phyloP scores from a whole-genome alignment of 2,113 vertebrate species.

The Silurus meridionalis region DNA sequence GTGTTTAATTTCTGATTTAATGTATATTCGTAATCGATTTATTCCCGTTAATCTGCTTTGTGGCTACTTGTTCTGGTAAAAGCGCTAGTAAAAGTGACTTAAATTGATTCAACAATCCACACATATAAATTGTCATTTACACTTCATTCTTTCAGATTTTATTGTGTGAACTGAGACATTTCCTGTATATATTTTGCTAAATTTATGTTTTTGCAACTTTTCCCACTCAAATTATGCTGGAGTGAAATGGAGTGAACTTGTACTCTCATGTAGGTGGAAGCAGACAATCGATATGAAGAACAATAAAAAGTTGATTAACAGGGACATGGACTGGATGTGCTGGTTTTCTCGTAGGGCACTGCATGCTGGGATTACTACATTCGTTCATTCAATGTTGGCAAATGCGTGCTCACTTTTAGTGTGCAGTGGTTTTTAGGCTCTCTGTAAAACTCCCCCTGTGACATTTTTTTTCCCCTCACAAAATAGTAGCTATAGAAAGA shows the following conservation, averaged over 20 bases:
- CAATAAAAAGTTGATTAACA: neutral
- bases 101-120: neutral
- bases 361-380: neutral
- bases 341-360: neutral
- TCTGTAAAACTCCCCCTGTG: neutral
- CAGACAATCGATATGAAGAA: neutral
- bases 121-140: neutral
- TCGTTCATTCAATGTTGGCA: no score
- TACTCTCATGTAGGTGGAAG: neutral
- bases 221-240: neutral
- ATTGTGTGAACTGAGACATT: neutral
- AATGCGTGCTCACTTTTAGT: neutral
- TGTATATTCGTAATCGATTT: no score
- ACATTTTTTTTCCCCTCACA: constrained; percentile 37
- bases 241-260: neutral
- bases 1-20: no score
- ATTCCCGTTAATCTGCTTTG: no score
- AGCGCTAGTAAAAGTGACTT: no score
- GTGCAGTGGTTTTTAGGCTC: neutral
- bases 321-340: neutral
- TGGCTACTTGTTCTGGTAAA: no score
- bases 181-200: neutral
- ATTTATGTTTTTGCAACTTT: neutral
- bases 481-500: neutral
- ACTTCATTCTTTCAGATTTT: neutral